Conservation (phyloP, 1,140 invertebrate species). For the Eumeta japonica region DNA sequence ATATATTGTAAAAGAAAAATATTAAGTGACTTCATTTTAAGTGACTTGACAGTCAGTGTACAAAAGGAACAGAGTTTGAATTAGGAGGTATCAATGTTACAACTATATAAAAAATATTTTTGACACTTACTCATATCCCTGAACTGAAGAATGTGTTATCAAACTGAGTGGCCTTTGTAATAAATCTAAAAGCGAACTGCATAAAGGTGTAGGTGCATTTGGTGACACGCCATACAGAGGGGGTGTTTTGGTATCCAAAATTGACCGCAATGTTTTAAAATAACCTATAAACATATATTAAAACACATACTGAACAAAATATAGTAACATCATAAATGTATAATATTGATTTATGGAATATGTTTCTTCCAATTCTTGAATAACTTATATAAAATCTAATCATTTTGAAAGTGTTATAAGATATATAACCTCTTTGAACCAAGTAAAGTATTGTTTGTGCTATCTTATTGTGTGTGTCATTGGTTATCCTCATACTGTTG, state of each 20-base stretch:
- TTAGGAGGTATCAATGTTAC: too few relatives aligned
- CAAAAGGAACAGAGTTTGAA: too few relatives aligned
- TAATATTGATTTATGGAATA: conserved; percentile 17
- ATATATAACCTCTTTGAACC: conserved; percentile 43
- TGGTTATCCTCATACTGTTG: conserved; percentile 45
- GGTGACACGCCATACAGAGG: conserved; percentile 67
- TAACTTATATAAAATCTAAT: too few relatives aligned
- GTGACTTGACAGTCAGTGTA: too few relatives aligned
- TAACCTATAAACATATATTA: conserved; percentile 66
- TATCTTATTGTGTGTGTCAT: conserved; percentile 41
- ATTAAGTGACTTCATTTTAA: too few relatives aligned
- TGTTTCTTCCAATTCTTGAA: neutral
- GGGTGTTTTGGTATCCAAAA: conserved; percentile 73
- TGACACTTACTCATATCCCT: conserved; percentile 40
- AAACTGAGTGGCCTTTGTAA: conserved; percentile 71
- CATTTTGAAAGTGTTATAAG: conserved; percentile 5
- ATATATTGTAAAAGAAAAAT: too few relatives aligned
- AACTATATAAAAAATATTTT: too few relatives aligned
- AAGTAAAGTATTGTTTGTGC: conserved; percentile 48
- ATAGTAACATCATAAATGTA: conserved; percentile 24
- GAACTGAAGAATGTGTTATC: conserved; percentile 31
- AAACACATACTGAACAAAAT: conserved; percentile 25
- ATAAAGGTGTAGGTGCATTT: conserved; percentile 71
- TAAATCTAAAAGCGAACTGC: conserved; percentile 73
- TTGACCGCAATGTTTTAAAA: conserved; percentile 67